Evolutionary conservation across 2,113 vertebrate species (phyloP).

Genomic region (Hippocampus comes): DNA sequence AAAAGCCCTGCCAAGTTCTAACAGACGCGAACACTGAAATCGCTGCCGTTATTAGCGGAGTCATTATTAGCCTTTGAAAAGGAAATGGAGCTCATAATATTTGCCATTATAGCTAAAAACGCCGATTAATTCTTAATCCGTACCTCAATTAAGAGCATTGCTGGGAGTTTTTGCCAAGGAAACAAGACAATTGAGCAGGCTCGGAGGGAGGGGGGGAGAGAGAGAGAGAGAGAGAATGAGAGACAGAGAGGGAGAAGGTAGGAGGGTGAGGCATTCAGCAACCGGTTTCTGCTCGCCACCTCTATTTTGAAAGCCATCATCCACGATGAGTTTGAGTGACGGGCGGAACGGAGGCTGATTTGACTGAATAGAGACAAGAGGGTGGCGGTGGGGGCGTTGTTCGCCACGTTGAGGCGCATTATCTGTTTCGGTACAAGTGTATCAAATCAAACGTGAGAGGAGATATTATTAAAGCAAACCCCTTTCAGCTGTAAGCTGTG

Average conservation of each 20-base stretch:
- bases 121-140: constrained; percentile 78
- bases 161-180: constrained; percentile 49
- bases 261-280: constrained; percentile 61
- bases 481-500: constrained; percentile 61
- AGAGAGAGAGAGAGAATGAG: not conserved
- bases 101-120: constrained; percentile 74
- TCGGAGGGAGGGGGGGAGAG: constrained; percentile 18
- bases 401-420: constrained; percentile 46
- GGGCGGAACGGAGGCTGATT: constrained; percentile 69
- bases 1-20: constrained; percentile 44
- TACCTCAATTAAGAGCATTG: constrained; percentile 71
- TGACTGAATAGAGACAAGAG: constrained; percentile 72
- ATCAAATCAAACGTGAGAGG: constrained; percentile 66
- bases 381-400: constrained; percentile 50
- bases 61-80: constrained; percentile 76
- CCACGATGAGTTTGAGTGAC: constrained; percentile 64
- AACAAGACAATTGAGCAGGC: constrained; percentile 54
- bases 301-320: constrained; percentile 69
- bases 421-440: constrained; percentile 67
- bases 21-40: constrained; percentile 68
- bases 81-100: constrained; percentile 76
- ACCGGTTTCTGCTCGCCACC: constrained; percentile 61
- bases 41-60: constrained; percentile 64
- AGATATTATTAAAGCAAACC: constrained; percentile 69
- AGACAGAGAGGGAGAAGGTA: constrained; percentile 25